phyloP scores from a whole-genome alignment of 2,113 vertebrate species.

The Carassius carassius region DNA sequence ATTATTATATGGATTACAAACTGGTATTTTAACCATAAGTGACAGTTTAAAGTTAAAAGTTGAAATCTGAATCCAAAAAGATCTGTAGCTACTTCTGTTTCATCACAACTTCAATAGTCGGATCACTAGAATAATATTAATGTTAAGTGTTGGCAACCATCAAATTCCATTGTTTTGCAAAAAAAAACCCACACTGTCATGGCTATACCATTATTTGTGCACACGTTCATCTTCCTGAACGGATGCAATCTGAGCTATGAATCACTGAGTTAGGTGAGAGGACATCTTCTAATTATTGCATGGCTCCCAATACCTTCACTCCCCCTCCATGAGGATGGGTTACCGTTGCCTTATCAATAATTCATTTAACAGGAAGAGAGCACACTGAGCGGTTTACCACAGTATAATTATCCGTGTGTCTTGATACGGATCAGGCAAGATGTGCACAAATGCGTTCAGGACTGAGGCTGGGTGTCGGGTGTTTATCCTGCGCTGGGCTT shows the following conservation, averaged over 20 bases:
- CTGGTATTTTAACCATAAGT: no score
- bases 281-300: conserved; percentile 25
- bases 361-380: conserved; percentile 74
- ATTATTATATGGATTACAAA: no score
- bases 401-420: conserved; percentile 75
- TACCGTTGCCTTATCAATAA: conserved; percentile 71
- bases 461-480: background rate
- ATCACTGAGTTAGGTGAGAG: conserved; percentile 49
- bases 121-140: no score
- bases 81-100: no score
- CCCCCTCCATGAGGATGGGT: conserved; percentile 64
- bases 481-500: background rate
- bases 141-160: background rate
- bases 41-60: no score
- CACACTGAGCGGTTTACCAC: conserved; percentile 67
- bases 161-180: background rate
- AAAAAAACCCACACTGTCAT: background rate
- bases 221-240: background rate
- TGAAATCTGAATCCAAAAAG: no score
- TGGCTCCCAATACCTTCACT: conserved; percentile 1
- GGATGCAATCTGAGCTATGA: conserved; percentile 52
- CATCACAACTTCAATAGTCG: no score
- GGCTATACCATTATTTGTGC: background rate
- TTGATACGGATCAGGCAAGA: conserved; percentile 67
- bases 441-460: background rate